Conservation (phyloP, 2,113 vertebrate genomes). For the Muscicapa adusta region DNA sequence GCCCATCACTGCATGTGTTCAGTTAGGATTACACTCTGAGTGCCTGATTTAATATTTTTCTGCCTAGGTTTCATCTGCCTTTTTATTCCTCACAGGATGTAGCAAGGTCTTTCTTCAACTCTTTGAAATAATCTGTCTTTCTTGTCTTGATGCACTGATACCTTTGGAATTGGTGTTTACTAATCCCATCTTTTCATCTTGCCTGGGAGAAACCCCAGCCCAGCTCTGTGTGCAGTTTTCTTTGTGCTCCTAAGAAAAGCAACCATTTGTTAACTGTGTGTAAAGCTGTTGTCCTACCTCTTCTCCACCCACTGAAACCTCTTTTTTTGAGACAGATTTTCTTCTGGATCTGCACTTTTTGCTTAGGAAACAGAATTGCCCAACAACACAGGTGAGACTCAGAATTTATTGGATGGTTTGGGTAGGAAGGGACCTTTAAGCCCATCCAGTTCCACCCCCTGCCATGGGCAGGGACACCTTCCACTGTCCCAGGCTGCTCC, state of each 20-base stretch:
- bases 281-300: neutral
- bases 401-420: neutral
- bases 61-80: neutral
- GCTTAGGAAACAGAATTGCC: neutral
- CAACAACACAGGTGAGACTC: neutral
- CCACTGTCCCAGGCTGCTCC: accelerated
- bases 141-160: neutral
- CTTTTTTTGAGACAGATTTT: neutral
- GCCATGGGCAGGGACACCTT: neutral
- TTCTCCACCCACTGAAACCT: neutral
- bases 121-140: neutral
- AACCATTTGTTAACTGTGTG: neutral
- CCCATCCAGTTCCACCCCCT: accelerated
- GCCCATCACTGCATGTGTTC: neutral
- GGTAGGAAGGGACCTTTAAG: neutral
- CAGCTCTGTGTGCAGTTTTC: neutral
- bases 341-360: neutral
- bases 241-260: neutral
- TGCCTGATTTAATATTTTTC: neutral
- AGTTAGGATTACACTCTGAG: neutral
- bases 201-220: neutral
- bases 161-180: neutral
- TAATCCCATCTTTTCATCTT: neutral
- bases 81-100: neutral
- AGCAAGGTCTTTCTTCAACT: neutral